phyloP scores from a whole-genome alignment of 2,113 vertebrate genomes.

The Sapayoa aenigma region DNA sequence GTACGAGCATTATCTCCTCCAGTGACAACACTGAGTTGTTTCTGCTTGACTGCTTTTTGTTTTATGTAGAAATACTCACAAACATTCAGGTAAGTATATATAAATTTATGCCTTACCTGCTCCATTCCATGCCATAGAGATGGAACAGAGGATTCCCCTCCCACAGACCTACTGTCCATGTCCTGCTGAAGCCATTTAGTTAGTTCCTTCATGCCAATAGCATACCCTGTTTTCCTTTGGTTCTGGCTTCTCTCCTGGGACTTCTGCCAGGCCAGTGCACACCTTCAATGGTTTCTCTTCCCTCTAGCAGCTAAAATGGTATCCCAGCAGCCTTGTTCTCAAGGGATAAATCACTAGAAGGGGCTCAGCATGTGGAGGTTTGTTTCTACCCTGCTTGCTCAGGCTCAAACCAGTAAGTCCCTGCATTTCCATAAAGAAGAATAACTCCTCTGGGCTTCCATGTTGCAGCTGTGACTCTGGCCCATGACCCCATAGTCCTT shows the following conservation, averaged over 20 bases:
- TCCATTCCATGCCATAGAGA: accelerated
- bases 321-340: neutral
- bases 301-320: neutral
- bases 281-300: neutral
- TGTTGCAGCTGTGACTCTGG: neutral
- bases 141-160: neutral
- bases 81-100: neutral
- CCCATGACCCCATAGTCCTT: neutral
- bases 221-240: neutral
- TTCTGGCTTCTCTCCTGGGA: neutral
- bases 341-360: neutral
- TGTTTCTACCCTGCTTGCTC: neutral
- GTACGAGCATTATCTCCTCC: neutral
- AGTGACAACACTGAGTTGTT: neutral
- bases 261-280: neutral
- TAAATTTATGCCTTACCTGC: accelerated
- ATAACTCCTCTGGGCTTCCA: neutral
- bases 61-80: neutral
- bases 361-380: neutral
- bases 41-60: neutral
- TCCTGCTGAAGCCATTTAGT: neutral
- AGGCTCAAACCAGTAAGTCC: neutral
- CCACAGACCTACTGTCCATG: neutral
- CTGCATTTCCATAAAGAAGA: neutral
- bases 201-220: neutral